Base-by-base conservation (phyloP, 2,113 vertebrate species). In the Rostratula benghalensis region DNA sequence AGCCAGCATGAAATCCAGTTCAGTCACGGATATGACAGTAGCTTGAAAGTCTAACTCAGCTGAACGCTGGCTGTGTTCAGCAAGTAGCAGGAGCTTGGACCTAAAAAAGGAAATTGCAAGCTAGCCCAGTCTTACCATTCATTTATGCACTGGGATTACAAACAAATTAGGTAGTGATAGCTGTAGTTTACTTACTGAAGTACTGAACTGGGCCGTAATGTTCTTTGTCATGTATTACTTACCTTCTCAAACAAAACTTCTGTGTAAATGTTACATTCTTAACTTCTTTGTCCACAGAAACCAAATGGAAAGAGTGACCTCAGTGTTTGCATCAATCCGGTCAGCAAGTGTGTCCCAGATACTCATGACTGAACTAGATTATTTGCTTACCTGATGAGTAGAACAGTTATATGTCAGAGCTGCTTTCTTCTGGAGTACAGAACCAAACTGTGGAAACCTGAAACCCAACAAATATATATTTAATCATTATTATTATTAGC, bases 291-390 rank as follows among this genome's bases (percentile, higher is more conserved):
- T 90, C 75, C 54, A 74, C 59, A 74, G 56, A 90, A 92, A 90
- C 59, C 35, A 77, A 93, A 96, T 93, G 59, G 71, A 88, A 86
- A 70, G 50, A 78, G 48, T 75, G 82, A 95, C 82, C 71, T 95
- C 27, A 23, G 68, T 93, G 87, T 94, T 95, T 69, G 53, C 48
- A 83, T 88, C 68, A 67, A 78, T 83, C 37, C 43, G 7, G 59
- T 45, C 4, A 7, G 63, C 54, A 54, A 74, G 43, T 18, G 37
- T 67, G 64, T 77, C 60, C 59, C 59, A 57, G 67, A 24, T 80
- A 54, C 13, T 79, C 75, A 8, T 23, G 54, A 43, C 24, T 65
- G 79, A 78, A 37, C 24, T 61, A 37, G 41, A 24, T 56, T 89
- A 37, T 82, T 94, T 89, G 45, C 53, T 94, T 87, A 67, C 17